phyloP scores from a whole-genome alignment of 2,888 invertebrate species.

The Auanema freiburgensis region DNA sequence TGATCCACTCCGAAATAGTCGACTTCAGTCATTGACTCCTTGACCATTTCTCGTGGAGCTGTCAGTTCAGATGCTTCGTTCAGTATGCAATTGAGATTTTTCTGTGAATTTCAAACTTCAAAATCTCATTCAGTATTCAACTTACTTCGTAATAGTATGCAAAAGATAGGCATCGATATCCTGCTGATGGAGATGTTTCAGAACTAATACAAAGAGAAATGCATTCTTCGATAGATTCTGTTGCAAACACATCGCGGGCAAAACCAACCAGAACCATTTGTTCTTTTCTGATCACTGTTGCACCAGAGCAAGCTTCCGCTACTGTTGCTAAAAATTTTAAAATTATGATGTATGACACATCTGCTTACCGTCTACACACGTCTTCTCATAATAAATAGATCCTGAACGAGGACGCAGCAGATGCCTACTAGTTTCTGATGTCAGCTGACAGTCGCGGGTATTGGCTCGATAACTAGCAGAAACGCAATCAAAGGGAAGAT shows the following conservation, averaged over 20 bases:
- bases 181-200: neutral
- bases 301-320: neutral
- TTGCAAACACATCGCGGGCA: neutral
- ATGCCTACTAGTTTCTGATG: neutral
- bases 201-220: neutral
- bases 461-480: neutral
- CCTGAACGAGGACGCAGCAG: neutral
- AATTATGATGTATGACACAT: no score
- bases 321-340: neutral
- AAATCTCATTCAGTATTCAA: neutral
- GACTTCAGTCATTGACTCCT: neutral
- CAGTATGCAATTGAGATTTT: neutral
- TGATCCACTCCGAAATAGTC: neutral
- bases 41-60: neutral
- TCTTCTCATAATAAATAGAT: neutral
- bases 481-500: neutral
- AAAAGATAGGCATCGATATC: neutral
- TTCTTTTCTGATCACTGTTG: neutral
- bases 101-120: neutral
- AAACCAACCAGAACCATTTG: neutral
- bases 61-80: neutral
- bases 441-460: neutral
- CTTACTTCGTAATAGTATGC: neutral
- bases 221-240: slow-evolving; percentile 1
- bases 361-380: slow-evolving; percentile 1